Conservation (phyloP, 2,888 invertebrate genomes). For the Nesidiocoris tenuis region DNA sequence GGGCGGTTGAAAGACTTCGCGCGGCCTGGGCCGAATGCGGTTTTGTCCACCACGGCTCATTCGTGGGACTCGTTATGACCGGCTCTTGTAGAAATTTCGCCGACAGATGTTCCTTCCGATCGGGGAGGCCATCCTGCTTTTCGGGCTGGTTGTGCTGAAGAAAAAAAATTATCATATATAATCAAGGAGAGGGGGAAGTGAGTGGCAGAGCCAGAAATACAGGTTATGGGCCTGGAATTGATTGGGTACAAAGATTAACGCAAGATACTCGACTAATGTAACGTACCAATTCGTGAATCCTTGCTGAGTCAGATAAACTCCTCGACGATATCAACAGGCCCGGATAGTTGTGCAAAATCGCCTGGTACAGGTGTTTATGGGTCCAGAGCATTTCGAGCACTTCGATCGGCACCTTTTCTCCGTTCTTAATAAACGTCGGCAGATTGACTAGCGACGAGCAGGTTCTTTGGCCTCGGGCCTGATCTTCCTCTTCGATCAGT, state of each 20-base stretch:
- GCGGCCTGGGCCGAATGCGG: conserved; percentile 36
- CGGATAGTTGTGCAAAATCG: conserved; percentile 73
- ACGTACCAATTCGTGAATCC: conserved; percentile 56
- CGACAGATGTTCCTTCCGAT: conserved; percentile 45
- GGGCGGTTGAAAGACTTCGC: conserved; percentile 60
- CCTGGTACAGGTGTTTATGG: conserved; percentile 58
- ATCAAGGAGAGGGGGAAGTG: not conserved
- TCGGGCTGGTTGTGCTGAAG: conserved; percentile 16
- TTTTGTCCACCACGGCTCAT: conserved; percentile 46
- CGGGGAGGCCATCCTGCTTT: not conserved
- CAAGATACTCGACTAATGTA: not conserved
- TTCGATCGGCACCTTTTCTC: conserved; percentile 74
- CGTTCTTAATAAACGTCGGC: conserved; percentile 78
- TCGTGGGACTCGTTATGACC: conserved; percentile 42
- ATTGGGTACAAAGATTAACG: not conserved
- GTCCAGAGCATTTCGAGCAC: conserved; percentile 55
- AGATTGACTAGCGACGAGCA: conserved; percentile 80
- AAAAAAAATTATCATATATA: not conserved
- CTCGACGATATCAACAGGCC: conserved; percentile 69
- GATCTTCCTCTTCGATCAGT: conserved; percentile 30
- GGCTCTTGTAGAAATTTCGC: conserved; percentile 46
- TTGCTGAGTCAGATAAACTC: conserved; percentile 69
- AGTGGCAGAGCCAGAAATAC: no score
- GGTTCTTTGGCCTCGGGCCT: conserved; percentile 52
- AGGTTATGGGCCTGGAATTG: no score